Conservation (phyloP, 2,113 vertebrate species). For the Ochotona curzoniae region DNA sequence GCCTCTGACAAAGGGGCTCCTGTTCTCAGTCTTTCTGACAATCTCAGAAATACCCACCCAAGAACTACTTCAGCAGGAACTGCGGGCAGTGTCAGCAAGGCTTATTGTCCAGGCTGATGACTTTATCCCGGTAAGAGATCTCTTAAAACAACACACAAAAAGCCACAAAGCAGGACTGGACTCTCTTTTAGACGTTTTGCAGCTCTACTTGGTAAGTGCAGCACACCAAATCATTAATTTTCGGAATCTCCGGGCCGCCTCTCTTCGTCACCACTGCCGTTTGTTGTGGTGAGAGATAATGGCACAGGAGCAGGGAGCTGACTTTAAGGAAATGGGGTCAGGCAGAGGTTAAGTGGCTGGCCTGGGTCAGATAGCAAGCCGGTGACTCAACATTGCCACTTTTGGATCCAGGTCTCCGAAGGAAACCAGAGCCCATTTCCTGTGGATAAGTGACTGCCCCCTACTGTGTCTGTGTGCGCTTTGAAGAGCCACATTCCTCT, state of each 20-base stretch:
- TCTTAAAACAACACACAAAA: slow-evolving; percentile 63
- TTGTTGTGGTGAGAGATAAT: slow-evolving; percentile 65
- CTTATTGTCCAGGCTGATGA: slow-evolving; percentile 65
- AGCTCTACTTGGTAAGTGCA: slow-evolving; percentile 2
- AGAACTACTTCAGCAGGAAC: slow-evolving; percentile 61
- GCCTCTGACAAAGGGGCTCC: slow-evolving; percentile 67
- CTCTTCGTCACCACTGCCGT: neutral
- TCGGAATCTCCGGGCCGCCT: slow-evolving; percentile 29
- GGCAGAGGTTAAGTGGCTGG: slow-evolving; percentile 78
- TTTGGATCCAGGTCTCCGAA: slow-evolving; percentile 68
- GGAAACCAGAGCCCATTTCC: slow-evolving; percentile 78
- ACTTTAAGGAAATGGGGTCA: slow-evolving; percentile 80
- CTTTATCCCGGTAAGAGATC: slow-evolving; percentile 73
- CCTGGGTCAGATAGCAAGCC: slow-evolving; percentile 80
- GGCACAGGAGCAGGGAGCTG: slow-evolving; percentile 61
- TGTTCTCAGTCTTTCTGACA: slow-evolving; percentile 67
- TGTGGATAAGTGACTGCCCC: slow-evolving; percentile 74
- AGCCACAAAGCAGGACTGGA: neutral
- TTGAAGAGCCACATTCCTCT: slow-evolving; percentile 76
- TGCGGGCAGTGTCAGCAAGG: slow-evolving; percentile 71
- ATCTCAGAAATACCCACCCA: slow-evolving; percentile 63
- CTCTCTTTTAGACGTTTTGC: slow-evolving; percentile 19
- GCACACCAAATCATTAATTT: slow-evolving; percentile 57
- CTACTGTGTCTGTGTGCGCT: slow-evolving; percentile 66
- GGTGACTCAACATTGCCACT: slow-evolving; percentile 74